A percentile compares a stretch with the other conserved stretches of the same genome.
phyloP scores from a whole-genome alignment of 2,113 vertebrate genomes.

The Engystomops pustulosus region DNA sequence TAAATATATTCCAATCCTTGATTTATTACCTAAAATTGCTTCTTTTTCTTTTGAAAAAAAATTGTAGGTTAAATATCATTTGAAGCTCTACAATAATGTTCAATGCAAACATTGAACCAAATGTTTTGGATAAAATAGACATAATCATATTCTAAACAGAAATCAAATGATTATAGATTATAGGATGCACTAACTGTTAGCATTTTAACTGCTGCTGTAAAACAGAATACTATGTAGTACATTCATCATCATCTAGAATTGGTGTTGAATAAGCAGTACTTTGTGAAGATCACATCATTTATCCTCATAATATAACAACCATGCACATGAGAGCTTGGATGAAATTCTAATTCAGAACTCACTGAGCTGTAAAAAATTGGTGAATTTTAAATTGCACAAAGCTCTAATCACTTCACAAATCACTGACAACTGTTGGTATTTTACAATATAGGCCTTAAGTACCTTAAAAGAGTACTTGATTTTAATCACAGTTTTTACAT shows the following conservation, averaged over 20 bases:
- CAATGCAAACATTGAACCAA: not conserved
- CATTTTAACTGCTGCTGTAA: constrained; percentile 26
- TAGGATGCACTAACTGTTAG: constrained; percentile 23
- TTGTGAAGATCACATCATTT: constrained; percentile 58
- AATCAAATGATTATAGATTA: constrained; percentile 36
- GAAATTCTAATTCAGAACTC: constrained; percentile 58
- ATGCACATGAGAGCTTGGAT: constrained; percentile 48
- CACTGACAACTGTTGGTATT: constrained; percentile 59
- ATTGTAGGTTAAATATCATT: not conserved
- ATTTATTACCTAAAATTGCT: no score
- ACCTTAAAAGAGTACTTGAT: constrained; percentile 59
- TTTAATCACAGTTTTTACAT: constrained; percentile 60
- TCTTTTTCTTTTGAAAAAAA: not conserved
- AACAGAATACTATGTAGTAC: constrained; percentile 25
- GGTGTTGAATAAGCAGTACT: constrained; percentile 56
- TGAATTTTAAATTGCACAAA: constrained; percentile 58
- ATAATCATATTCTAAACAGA: not conserved
- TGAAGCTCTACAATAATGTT: not conserved
- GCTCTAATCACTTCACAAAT: constrained; percentile 60
- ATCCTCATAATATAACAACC: constrained; percentile 55
- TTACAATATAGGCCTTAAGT: constrained; percentile 58
- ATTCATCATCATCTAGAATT: constrained; percentile 54
- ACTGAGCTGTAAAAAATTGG: constrained; percentile 59
- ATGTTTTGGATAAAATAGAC: not conserved
- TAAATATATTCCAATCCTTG: no score